phyloP scores from a whole-genome alignment of 2,797 vertebrate genomes.

The Enteromius argenteus region DNA sequence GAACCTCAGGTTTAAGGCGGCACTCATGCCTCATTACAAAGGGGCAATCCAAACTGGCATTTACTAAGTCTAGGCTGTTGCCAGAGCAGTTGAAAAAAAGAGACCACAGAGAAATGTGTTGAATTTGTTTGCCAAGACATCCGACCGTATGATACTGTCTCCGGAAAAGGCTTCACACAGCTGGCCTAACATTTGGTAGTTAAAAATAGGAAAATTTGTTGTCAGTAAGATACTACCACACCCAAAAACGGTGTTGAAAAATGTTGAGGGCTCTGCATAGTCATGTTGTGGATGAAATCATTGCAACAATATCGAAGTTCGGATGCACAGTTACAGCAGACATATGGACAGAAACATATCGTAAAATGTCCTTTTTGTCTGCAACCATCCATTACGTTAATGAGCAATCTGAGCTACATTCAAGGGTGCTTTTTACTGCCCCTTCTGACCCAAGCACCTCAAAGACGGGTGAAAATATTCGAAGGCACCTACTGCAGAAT shows the following conservation, averaged over 20 bases:
- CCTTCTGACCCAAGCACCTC: constrained; percentile 28
- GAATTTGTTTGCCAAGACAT: too few species aligned
- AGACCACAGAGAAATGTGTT: too few species aligned
- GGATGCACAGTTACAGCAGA: constrained; percentile 14
- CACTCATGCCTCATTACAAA: constrained; percentile 27
- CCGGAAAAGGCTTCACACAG: constrained; percentile 17
- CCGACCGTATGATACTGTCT: constrained; percentile 4
- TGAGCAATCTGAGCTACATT: constrained; percentile 13
- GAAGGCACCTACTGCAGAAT: constrained; percentile 16
- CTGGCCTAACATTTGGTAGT: constrained; percentile 41
- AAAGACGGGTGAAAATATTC: constrained; percentile 37
- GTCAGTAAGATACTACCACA: constrained; percentile 42
- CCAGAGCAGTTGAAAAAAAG: constrained; percentile 17
- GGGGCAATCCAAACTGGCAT: constrained; percentile 18
- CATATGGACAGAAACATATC: constrained; percentile 32
- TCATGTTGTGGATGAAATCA: background rate
- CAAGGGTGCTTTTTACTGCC: constrained; percentile 39
- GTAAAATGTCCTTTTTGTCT: constrained; percentile 29
- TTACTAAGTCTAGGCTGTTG: background rate
- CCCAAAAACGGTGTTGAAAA: constrained; percentile 13
- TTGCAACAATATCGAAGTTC: background rate
- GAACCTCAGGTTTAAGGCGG: background rate
- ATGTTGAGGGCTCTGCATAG: constrained; percentile 5
- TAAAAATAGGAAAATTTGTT: constrained; percentile 28
- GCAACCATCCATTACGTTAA: constrained; percentile 29